Conservation (phyloP, 2,797 vertebrate species). For the Phataginus tetradactyla region DNA sequence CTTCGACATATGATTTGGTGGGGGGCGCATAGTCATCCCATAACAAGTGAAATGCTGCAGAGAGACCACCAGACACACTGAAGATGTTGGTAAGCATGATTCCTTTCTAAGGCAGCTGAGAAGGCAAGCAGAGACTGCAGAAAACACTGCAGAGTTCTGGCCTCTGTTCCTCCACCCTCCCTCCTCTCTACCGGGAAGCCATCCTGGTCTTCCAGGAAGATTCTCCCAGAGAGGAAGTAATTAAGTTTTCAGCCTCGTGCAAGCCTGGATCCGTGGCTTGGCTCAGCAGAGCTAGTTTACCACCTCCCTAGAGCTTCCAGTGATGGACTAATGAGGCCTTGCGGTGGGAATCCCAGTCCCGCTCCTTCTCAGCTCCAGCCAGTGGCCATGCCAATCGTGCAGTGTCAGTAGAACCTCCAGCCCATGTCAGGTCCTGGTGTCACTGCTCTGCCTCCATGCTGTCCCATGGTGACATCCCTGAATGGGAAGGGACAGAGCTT, state of each 20-base stretch:
- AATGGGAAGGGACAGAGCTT: accelerated
- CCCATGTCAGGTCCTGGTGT: background rate
- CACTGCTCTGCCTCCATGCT: background rate
- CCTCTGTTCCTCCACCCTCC: background rate
- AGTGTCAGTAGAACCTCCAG: background rate
- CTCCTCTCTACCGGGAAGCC: background rate
- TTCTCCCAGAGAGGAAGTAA: background rate
- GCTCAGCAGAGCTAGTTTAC: background rate
- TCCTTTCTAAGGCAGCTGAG: background rate
- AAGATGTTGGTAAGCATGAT: background rate
- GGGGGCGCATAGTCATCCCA: accelerated
- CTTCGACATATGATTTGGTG: background rate
- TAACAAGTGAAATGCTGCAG: background rate
- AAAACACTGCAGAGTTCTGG: background rate
- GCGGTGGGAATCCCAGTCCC: background rate
- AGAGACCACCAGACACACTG: accelerated
- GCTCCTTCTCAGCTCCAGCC: background rate
- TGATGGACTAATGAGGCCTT: background rate
- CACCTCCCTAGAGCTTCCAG: background rate
- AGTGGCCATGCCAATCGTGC: background rate
- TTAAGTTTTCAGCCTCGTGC: background rate
- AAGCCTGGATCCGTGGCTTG: background rate
- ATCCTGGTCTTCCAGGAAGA: background rate
- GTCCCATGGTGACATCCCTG: background rate
- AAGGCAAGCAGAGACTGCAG: background rate